Conservation (phyloP, 2,113 vertebrate genomes). For the Phrynocephalus versicolor region DNA sequence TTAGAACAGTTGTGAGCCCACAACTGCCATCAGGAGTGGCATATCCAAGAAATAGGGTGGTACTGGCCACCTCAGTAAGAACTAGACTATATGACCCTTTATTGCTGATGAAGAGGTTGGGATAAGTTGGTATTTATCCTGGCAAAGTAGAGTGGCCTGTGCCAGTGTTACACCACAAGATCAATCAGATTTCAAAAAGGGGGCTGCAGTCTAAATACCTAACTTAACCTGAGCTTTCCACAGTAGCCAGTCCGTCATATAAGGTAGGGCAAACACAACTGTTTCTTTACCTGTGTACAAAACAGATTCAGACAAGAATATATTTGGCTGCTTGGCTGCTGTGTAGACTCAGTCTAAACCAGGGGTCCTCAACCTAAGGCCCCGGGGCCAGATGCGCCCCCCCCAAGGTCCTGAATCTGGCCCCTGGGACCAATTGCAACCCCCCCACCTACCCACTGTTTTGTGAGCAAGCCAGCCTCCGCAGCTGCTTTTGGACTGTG, state of each 20-base stretch:
- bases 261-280: not conserved
- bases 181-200: not conserved
- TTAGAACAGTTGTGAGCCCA: too few relatives aligned
- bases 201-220: not conserved
- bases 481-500: too few relatives aligned
- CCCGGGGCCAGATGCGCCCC: too few relatives aligned
- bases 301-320: not conserved
- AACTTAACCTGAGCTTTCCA: not conserved
- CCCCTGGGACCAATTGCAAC: too few relatives aligned
- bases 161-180: too few relatives aligned
- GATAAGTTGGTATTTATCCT: not conserved
- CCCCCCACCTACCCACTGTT: too few relatives aligned
- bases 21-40: too few relatives aligned
- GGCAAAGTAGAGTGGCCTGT: too few relatives aligned
- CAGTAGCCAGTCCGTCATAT: not conserved
- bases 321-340: not conserved
- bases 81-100: not conserved
- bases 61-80: not conserved
- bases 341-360: too few relatives aligned
- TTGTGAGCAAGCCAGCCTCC: too few relatives aligned
- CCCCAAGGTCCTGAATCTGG: too few relatives aligned
- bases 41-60: not conserved
- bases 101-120: not conserved
- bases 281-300: not conserved
- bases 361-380: too few relatives aligned